These are phyloP conservation scores for Falco berigora DNA, from an alignment of 2,797 vertebrate genomes.

Conservation along the genomic window DNA sequence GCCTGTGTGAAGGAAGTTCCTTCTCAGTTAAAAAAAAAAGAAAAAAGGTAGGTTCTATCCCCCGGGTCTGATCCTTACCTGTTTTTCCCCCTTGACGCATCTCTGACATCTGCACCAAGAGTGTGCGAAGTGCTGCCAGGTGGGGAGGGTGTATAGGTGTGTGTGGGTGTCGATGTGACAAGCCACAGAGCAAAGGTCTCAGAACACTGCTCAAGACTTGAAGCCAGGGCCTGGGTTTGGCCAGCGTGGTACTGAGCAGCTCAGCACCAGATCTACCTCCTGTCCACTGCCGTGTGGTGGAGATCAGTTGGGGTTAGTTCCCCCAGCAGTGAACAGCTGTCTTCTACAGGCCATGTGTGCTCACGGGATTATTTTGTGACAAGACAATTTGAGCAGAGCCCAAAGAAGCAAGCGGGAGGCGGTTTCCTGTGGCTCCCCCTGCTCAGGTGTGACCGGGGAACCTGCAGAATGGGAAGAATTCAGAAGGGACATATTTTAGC, in stretches of 20 bases:
- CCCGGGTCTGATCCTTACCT: neutral
- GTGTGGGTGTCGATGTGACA: neutral
- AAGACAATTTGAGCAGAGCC: neutral
- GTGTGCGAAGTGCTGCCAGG: neutral
- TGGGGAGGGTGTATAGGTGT: too few relatives aligned
- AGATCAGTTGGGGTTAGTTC: neutral
- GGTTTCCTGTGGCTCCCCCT: neutral
- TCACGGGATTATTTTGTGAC: neutral
- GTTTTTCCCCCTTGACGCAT: neutral
- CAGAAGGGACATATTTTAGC: neutral
- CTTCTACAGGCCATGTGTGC: fast-evolving
- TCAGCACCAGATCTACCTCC: neutral
- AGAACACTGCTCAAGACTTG: neutral
- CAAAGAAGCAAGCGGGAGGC: neutral
- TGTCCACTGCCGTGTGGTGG: fast-evolving
- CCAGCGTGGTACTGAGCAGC: fast-evolving
- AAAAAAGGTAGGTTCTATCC: neutral
- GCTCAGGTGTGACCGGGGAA: neutral
- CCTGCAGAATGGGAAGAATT: slow-evolving; percentile 26
- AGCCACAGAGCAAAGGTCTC: neutral
- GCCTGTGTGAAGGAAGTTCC: neutral
- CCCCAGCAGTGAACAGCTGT: neutral
- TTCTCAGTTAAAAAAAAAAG: neutral
- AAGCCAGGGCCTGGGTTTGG: neutral
- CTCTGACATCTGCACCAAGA: neutral